Evolutionary conservation across 2,113 vertebrate species (phyloP), one percentile per base, ranked within the genome.

Genomic region (Phaetusa simplex): DNA sequence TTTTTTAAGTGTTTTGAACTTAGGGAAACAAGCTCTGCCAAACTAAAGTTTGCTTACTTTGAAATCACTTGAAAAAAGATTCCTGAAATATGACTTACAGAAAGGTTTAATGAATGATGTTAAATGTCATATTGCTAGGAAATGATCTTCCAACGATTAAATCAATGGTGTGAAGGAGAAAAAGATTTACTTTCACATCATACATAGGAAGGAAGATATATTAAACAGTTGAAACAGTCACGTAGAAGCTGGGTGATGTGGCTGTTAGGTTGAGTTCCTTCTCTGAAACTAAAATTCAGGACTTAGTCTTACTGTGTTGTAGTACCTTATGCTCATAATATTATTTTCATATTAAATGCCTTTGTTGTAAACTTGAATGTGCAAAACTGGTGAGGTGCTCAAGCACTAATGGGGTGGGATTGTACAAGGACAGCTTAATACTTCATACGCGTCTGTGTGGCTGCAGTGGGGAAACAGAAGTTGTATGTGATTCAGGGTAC

Each of bases 1-100:
- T 94, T 81, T 86, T 53, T 77, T 93, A 50, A 19, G 12, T 88
- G 22, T 84, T 97, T 97, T 97, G 79, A 83, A 77, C 74, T 90
- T 95, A 61, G 1, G 2, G 70, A 93, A 90, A 59, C 42, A 45
- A 47, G 53, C 5, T 69, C 34, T 62, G 17, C 9, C 24, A 70
- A 62, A 92, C 18, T 82, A 49, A 84, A 81, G 36, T 71, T 90
- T 80, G 3, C 21, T 76, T 82, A 21, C 26, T 77, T 88, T 67
- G 29, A 66, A 53, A 58, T 87, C 14, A 43, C 36, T 86, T 80
- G 45, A 79, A 82, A 87, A 74, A 19, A 2, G 9, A 45, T 40
- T 91, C 8, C 36, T 69, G 45, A 89, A 76, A 52, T 61, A 49
- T 5, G 10, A 49, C 19, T 58, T 40, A 19, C 65, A 38, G 45